Evolutionary conservation across 2,888 invertebrate species (phyloP), one percentile per base, ranked within the genome.

Genomic region (Drosophila demipolita): DNA sequence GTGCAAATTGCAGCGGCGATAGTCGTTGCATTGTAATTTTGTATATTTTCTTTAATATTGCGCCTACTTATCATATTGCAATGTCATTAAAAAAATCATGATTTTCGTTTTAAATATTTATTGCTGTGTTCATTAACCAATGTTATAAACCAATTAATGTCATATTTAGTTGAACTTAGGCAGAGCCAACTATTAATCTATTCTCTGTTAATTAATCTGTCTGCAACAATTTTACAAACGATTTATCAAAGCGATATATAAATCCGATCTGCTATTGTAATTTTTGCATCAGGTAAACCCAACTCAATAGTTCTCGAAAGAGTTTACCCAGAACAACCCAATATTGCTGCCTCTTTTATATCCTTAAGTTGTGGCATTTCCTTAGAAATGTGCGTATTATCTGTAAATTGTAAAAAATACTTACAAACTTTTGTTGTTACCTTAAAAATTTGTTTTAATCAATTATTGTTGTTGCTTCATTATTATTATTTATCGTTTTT

Each of bases 391-490:
- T 5, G 0, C 17, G 1, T 2, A 26, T 17, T 49, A 17, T 26
- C 17, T 17, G 26, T 9, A 9, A 52, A 26, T 17, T 9, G 26
- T 8, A n/a, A 17, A 29, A 52, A 32, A 32, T 20, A 52, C 17
- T 8, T 45, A 23, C 4, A 45, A 45, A 15, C 2, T 15, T 45
- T 45, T 26, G 1, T 23, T 8, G 8, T 23, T 45, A 45, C 45
- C 45, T 15, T 45, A 1, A 4, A 45, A 45, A 3, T 45, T 23
- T 2, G 45, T 15, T 23, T 23, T 38, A 40, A 50, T 8, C 40
- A 45, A 12, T 60, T 38, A 7, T 15, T 54, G 33, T 60, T 54
- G 45, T 33, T 68, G 65, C 17, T 66, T 60, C 23, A 33, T 20
- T 7, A 45, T 45, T 45, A 38, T 38, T 17, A 23, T 45, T 15